A percentile compares a stretch with the other conserved stretches of the same genome.
Conservation (phyloP, 2,888 invertebrate genomes). For the Leucophenga maculata region DNA sequence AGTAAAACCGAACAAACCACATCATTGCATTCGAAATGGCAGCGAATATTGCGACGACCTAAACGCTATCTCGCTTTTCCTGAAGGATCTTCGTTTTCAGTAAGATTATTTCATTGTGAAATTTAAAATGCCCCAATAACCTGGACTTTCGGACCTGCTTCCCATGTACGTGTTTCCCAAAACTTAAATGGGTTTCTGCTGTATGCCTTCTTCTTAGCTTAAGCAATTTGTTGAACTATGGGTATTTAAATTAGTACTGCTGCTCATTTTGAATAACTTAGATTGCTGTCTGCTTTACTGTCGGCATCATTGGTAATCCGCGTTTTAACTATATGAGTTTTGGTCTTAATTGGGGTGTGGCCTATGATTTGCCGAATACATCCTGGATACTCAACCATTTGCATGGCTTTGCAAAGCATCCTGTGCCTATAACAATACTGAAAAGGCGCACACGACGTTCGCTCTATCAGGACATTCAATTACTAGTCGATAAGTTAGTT, state of each 20-base stretch:
- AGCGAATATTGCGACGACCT: constrained; percentile 54
- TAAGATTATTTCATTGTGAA: constrained; percentile 60
- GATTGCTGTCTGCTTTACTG: constrained; percentile 77
- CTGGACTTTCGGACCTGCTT: no score
- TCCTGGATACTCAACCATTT: constrained; percentile 73
- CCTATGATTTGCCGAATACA: constrained; percentile 77
- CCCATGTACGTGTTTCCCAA: no score
- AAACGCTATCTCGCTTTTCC: constrained; percentile 75
- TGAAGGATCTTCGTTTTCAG: constrained; percentile 75
- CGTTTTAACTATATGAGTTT: constrained; percentile 76
- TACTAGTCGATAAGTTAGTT: constrained; percentile 78
- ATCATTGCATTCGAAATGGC: constrained; percentile 31
- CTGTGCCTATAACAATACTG: constrained; percentile 68
- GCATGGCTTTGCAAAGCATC: constrained; percentile 61
- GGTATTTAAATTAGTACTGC: no score
- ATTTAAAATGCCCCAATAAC: neutral
- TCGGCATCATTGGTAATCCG: constrained; percentile 76
- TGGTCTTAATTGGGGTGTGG: constrained; percentile 81
- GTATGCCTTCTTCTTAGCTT: no score
- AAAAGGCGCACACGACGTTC: constrained; percentile 72
- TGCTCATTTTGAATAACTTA: constrained; percentile 32
- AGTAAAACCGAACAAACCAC: neutral
- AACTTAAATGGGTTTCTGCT: no score
- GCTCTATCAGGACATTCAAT: constrained; percentile 65
- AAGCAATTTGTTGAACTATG: no score